Evolutionary conservation across 2,113 vertebrate species (phyloP).

Genomic region (Pelobates fuscus): DNA sequence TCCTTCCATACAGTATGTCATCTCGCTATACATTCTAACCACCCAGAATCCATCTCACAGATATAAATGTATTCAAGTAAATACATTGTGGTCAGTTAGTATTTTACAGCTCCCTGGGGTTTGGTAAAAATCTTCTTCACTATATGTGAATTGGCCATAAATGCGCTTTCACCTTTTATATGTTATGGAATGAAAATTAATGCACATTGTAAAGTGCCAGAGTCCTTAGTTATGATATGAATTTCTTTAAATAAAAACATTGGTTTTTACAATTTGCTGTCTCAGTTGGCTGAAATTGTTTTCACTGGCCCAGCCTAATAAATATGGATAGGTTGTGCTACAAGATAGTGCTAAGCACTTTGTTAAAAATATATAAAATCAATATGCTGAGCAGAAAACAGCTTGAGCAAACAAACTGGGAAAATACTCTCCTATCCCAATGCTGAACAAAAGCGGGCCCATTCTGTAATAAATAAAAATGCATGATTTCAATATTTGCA

Average conservation of each 20-base stretch:
- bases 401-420: slow-evolving; percentile 38
- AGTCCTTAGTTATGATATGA: slow-evolving; percentile 30
- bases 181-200: slow-evolving; percentile 32
- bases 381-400: slow-evolving; percentile 43
- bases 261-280: slow-evolving; percentile 10
- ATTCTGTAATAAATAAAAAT: slow-evolving; percentile 13
- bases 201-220: slow-evolving; percentile 14
- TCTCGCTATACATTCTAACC: slow-evolving; percentile 23
- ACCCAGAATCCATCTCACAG: slow-evolving; percentile 7
- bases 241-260: slow-evolving; percentile 48
- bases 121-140: slow-evolving; percentile 25
- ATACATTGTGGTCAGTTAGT: slow-evolving; percentile 16
- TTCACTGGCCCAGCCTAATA: slow-evolving; percentile 30
- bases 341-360: slow-evolving; percentile 47
- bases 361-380: slow-evolving; percentile 52
- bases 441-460: slow-evolving; percentile 13
- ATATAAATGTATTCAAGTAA: not conserved
- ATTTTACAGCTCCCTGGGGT: slow-evolving; percentile 14
- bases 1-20: not conserved
- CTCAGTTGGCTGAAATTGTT: slow-evolving; percentile 40
- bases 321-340: slow-evolving; percentile 49
- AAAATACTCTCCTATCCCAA: slow-evolving; percentile 7
- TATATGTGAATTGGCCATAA: slow-evolving; percentile 25
- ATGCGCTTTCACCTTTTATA: slow-evolving; percentile 29
- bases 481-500: slow-evolving; percentile 18